Conservation (phyloP, 2,797 vertebrate species). For the Hafferia zeledoni region DNA sequence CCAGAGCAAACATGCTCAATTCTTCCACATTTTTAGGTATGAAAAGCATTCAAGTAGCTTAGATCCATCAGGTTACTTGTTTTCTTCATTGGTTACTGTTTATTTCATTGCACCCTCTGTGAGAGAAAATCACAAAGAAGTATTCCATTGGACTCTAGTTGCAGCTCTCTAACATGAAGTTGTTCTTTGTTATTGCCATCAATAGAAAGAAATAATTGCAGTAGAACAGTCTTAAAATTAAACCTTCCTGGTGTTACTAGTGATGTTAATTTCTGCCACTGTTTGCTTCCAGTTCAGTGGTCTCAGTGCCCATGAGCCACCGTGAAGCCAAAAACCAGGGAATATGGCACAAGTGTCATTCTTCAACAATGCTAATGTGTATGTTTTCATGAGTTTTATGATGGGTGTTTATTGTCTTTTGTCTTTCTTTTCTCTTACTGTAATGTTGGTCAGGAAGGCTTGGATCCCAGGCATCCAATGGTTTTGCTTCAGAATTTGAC, state of each 20-base stretch:
- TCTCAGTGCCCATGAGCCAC: background rate
- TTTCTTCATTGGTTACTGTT: constrained; percentile 12
- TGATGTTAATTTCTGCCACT: background rate
- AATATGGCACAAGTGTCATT: background rate
- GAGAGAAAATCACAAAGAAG: constrained; percentile 33
- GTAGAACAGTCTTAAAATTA: background rate
- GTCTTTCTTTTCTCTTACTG: background rate
- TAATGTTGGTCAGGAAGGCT: constrained; percentile 1
- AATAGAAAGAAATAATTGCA: background rate
- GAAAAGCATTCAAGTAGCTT: constrained; percentile 16
- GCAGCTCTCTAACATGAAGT: background rate
- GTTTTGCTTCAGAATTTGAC: constrained; percentile 39
- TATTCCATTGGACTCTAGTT: background rate
- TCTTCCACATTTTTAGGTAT: constrained; percentile 3
- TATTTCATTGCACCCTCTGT: background rate
- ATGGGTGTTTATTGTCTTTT: constrained; percentile 33
- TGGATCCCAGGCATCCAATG: background rate
- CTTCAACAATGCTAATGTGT: constrained; percentile 18
- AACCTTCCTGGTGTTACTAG: background rate
- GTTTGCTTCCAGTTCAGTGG: background rate
- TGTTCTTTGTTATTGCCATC: background rate
- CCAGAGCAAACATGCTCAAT: constrained; percentile 9
- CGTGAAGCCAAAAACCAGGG: constrained; percentile 4
- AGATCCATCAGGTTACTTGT: background rate
- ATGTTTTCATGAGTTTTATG: constrained; percentile 39